Base-by-base conservation (phyloP, 2,797 vertebrate species). In the Hybognathus amarus region DNA sequence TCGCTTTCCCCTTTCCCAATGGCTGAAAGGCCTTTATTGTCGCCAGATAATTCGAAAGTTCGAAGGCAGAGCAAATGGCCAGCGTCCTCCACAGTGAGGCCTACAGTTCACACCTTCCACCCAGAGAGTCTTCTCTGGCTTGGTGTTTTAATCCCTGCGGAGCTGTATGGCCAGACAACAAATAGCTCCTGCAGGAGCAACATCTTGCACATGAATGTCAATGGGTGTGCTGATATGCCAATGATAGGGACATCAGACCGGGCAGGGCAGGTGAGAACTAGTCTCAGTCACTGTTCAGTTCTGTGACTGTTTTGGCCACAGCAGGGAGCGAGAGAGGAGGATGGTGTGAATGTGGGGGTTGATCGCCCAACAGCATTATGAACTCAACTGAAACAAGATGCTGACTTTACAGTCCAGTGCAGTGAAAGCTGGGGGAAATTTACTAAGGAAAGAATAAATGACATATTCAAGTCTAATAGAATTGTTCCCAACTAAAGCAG, bases 1-100 rank as follows among this genome's bases (percentile, higher is more conserved):
- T 38, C 27, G 77, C 64, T 63, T 80, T 59, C 18, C 17, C 63
- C 33, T 70, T 54, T 77, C 27, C 78, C 83, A 77, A 71, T 63
- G 79, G 79, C 83, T 87, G 77, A 87, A 86, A 84, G 85, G 71
- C 74, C 68, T 56, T 83, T 80, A 85, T 88, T 89, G 85, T 89
- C 13, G 56, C 40, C 40, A 79, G 70, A 87, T 79, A 77, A 84
- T 66, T 86, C 20, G n/a, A 83, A 79, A 80, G 69, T 83, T 74
- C 61, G 76, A 63, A 73, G 76, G 27, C 59, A 59, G 76, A 70
- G 71, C 82, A 70, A 85, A 78, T n/a, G 74, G 77, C 82, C 33
- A 68, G 50, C 20, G 68, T 82, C 61, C 77, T 82, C 83, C 47
- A 40, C 67, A 70, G 77, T 75, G 76, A 75, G 75, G 83, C 74